Evolutionary conservation across 2,113 vertebrate genomes (phyloP).

Genomic region (Cavia aperea): DNA sequence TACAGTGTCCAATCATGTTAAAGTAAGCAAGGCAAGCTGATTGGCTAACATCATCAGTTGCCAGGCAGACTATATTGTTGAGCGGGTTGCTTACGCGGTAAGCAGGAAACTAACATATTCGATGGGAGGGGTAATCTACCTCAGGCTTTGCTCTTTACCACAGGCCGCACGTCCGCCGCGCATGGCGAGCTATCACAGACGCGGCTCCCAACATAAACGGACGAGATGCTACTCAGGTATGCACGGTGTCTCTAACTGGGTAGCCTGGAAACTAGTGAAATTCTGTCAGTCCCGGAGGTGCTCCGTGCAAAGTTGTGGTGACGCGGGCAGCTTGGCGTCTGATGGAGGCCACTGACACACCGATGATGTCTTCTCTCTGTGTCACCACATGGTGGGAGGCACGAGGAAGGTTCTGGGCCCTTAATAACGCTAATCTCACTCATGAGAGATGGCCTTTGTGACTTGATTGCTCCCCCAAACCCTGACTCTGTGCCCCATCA

Average conservation of each 20-base stretch:
- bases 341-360: not conserved
- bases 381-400: not conserved
- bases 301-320: not conserved
- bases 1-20: too few relatives aligned
- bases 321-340: not conserved
- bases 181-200: too few relatives aligned
- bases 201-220: too few relatives aligned
- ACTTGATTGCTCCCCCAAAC: not conserved
- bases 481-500: not conserved
- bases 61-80: too few relatives aligned
- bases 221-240: not conserved
- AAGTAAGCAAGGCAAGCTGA: too few relatives aligned
- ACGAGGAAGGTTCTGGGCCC: not conserved
- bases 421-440: not conserved
- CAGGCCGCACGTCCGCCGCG: too few relatives aligned
- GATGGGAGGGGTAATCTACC: too few relatives aligned
- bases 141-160: too few relatives aligned
- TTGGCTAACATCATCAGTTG: too few relatives aligned
- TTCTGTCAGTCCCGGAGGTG: not conserved
- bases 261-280: not conserved
- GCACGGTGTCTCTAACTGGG: not conserved
- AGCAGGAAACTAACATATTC: too few relatives aligned
- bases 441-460: not conserved
- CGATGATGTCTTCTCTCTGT: not conserved
- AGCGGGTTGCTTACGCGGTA: too few relatives aligned